These are phyloP conservation scores for Metallyticus violacea DNA, from an alignment of 2,888 invertebrate genomes.

Conservation along the genomic window DNA sequence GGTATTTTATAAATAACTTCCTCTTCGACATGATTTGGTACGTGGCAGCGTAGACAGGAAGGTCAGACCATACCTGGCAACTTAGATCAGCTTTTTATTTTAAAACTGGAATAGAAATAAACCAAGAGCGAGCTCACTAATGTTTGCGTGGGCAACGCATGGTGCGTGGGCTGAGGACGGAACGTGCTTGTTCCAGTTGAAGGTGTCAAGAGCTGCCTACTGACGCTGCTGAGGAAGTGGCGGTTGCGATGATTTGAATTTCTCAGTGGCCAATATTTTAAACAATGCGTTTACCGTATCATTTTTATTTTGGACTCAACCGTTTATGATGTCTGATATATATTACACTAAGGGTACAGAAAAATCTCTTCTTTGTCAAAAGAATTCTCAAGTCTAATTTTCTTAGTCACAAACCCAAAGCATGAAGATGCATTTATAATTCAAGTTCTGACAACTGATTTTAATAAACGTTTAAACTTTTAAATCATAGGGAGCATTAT, in stretches of 20 bases:
- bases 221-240: not conserved
- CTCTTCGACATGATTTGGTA: not conserved
- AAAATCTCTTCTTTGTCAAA: no score
- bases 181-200: not conserved
- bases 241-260: not conserved
- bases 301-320: no score
- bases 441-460: no score
- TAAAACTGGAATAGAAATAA: not conserved
- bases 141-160: not conserved
- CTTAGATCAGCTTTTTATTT: not conserved
- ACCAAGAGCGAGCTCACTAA: not conserved
- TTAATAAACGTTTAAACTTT: no score
- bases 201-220: not conserved
- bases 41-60: not conserved
- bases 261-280: not conserved
- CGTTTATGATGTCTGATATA: no score
- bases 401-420: no score
- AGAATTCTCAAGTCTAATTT: no score
- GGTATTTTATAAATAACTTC: not conserved
- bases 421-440: no score
- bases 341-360: no score
- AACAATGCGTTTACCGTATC: no score
- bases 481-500: no score
- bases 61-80: not conserved
- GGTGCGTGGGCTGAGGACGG: conserved; percentile 6